These are phyloP conservation scores for Crenichthys baileyi DNA, from an alignment of 2,797 vertebrate species.

Conservation along the genomic window DNA sequence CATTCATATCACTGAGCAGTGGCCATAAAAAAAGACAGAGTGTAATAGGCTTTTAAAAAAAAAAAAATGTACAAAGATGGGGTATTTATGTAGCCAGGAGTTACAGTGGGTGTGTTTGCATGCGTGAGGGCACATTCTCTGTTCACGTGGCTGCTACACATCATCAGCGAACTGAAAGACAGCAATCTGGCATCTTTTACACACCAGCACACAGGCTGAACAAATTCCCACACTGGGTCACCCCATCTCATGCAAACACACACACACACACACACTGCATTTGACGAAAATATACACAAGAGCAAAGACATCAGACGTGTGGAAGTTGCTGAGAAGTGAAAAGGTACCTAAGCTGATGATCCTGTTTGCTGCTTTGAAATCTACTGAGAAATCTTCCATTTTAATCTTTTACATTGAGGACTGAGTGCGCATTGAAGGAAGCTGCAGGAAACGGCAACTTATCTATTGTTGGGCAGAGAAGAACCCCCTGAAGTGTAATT, in stretches of 20 bases:
- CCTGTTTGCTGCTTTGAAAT: conserved; percentile 66
- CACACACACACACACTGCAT: conserved; percentile 4
- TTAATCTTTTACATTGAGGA: conserved; percentile 52
- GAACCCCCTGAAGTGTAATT: conserved; percentile 41
- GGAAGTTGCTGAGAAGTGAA: conserved; percentile 67
- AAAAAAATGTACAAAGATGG: conserved; percentile 54
- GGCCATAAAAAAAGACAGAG: conserved; percentile 54
- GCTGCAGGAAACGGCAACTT: conserved; percentile 36
- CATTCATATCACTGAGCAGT: conserved; percentile 37
- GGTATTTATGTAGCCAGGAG: conserved; percentile 57
- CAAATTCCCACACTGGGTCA: conserved; percentile 52
- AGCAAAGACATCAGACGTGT: conserved; percentile 35
- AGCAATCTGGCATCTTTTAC: conserved; percentile 69
- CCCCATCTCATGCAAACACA: conserved; percentile 1
- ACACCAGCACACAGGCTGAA: conserved; percentile 56
- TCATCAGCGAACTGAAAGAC: conserved; percentile 68
- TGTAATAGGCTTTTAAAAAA: conserved; percentile 47
- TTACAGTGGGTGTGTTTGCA: conserved; percentile 17
- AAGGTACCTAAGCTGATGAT: conserved; percentile 67
- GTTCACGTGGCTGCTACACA: conserved; percentile 49
- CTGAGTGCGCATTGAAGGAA: conserved; percentile 26
- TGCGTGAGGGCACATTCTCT: conserved; percentile 19
- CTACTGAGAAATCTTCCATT: conserved; percentile 54
- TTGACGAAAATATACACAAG: not conserved
- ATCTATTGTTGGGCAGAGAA: conserved; percentile 46